Conservation (phyloP, 2,797 vertebrate species). For the Parauchenoglanis ngamensis region DNA sequence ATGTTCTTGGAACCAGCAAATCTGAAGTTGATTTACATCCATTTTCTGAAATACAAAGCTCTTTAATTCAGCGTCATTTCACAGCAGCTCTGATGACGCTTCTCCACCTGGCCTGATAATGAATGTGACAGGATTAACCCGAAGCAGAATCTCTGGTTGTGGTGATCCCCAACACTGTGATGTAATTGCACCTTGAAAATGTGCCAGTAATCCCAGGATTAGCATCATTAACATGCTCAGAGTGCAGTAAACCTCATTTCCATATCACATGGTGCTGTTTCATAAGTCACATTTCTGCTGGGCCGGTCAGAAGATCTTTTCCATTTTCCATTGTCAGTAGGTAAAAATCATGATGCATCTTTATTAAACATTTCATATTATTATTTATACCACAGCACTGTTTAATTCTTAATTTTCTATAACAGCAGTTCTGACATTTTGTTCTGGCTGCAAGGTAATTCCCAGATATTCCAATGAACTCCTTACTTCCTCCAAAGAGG, state of each 20-base stretch:
- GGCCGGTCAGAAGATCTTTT: conserved; percentile 30
- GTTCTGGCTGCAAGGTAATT: background rate
- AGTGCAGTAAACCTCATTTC: conserved; percentile 66
- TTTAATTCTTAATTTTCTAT: background rate
- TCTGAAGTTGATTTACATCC: conserved; percentile 1
- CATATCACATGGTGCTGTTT: conserved; percentile 58
- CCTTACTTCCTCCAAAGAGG: too few species aligned
- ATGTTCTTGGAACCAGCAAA: conserved; percentile 7
- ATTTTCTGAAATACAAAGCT: conserved; percentile 34
- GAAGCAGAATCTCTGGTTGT: conserved; percentile 63
- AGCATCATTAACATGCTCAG: conserved; percentile 68
- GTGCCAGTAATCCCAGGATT: conserved; percentile 68
- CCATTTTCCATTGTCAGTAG: background rate
- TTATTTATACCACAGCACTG: background rate
- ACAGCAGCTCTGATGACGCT: conserved; percentile 32
- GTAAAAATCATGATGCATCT: background rate
- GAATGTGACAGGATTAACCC: conserved; percentile 63
- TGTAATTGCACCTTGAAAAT: conserved; percentile 70
- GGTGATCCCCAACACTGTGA: conserved; percentile 62
- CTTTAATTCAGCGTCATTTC: conserved; percentile 43
- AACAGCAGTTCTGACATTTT: background rate
- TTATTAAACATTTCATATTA: conserved; percentile 1
- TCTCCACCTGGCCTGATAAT: conserved; percentile 58
- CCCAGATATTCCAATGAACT: background rate
- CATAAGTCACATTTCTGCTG: conserved; percentile 55